Conservation (phyloP, 2,113 vertebrate genomes). For the Trematocara stigmaticum region DNA sequence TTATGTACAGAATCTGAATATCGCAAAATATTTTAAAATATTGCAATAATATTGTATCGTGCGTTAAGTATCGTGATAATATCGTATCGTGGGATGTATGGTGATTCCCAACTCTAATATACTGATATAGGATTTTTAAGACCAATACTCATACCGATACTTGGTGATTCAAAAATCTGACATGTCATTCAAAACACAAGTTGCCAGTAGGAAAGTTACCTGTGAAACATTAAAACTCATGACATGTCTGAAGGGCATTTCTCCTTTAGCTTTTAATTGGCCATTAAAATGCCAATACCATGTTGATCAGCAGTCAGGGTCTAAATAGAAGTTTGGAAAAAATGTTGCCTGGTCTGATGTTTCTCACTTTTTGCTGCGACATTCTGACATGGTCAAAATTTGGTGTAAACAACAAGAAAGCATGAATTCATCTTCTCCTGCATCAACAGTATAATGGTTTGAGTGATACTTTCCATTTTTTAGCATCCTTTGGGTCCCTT, state of each 20-base stretch:
- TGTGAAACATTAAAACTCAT: background rate
- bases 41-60: too few relatives aligned
- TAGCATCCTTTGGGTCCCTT: background rate
- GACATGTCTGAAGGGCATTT: background rate
- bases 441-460: background rate
- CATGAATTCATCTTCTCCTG: background rate
- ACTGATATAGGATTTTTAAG: background rate
- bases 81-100: too few relatives aligned
- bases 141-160: background rate
- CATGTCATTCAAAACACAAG: background rate
- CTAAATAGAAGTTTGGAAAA: background rate
- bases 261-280: background rate
- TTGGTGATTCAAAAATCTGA: background rate
- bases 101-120: background rate
- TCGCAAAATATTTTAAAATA: too few relatives aligned
- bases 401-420: background rate
- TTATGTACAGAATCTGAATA: too few relatives aligned
- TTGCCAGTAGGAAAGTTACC: background rate
- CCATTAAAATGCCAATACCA: background rate
- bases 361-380: fast-evolving
- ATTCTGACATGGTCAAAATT: background rate
- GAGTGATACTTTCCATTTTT: background rate
- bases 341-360: fast-evolving
- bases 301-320: fast-evolving
- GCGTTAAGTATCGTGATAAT: too few relatives aligned